Evolutionary conservation across 2,113 vertebrate genomes (phyloP), one percentile per base, ranked within the genome.

Genomic region (Andinoacara biseriatus): DNA sequence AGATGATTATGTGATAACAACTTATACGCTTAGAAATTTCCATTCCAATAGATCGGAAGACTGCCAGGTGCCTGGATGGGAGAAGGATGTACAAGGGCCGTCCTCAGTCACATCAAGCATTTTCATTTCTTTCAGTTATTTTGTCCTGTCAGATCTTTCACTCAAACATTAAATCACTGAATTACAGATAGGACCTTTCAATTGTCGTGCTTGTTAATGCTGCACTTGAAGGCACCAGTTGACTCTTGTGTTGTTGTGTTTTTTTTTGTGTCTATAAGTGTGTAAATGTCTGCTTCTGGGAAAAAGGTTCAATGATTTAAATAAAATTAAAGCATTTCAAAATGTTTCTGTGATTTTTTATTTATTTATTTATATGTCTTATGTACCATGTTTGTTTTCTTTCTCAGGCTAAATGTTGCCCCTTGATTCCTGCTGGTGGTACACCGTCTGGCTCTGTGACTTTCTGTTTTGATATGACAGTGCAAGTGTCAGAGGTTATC

Each of bases 31-130:
- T 83, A 6, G 35, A n/a, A 46, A 17, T 85, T 78, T 81, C 22
- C 31, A 10, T 90, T 72, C 74, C 79, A 88, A 60, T 91, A 92
- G 92, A 79, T 58, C 76, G 78, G 74, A 87, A 56, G 80, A 85
- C 82, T 82, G 82, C 83, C 79, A 26, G 81, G 35, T 57, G 60
- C 7, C 46, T 72, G 46, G 13, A 1, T 49, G 35, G 58, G 40
- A 13, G n/a, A 76, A 56, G 31, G 74, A 78, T 29, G 46, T 9
- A 22, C 3, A 24, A 26, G 17, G 26, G 54, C 83, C 26, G 60
- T 67, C 14, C 67, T 61, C 77, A 86, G 59, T 77, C 35, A 52
- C 80, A 61, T 69, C 17, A 58, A n/a, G 61, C 22, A 10, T 76
- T 81, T 78, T 29, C 56, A 24, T 49, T n/a, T 17, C 58, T 79